Evolutionary conservation across 1,140 invertebrate genomes (phyloP), one percentile per base, ranked within the genome.

Genomic region (Muscidifurax raptorellus): DNA sequence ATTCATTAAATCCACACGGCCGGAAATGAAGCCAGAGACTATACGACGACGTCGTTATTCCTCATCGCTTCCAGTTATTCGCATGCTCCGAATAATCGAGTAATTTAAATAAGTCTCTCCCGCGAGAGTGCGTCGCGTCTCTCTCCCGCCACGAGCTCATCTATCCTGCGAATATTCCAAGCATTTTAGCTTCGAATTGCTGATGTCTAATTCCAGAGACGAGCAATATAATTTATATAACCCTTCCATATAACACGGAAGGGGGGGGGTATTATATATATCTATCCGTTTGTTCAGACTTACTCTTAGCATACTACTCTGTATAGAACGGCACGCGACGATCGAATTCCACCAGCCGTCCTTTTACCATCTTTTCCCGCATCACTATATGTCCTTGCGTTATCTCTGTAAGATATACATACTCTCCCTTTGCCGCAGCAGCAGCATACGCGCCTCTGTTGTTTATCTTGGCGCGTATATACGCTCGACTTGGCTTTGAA

Each of bases 61-160:
- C 52, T 59, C 52, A 59, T 22, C 52, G 52, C 52, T 59, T 59
- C 18, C 6, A 52, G 74, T 47, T 52, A 76, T 76, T 47, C 32
- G 36, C 74, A 47, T 44, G 9, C 74, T 32, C 44, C 28, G 74
- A 47, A 76, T 76, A 52, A 76, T 52, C 25, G 74, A 76, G 74
- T 76, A 76, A 76, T 76, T 76, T n/a, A 52, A 76, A 76, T 76
- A 76, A 47, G 28, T 74, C 67, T 27, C 10, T 5, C 28, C 18
- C 71, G 2, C 69, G 69, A 28, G 69, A n/a, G 10, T 12, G 15
- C 59, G 15, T n/a, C 64, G 15, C 18, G n/a, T 18, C 64, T 66
- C 64, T 22, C 9, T 13, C 36, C 10, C 5, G 36, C 52, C 18
- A 18, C 2, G 52, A 59, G 52, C 52, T 59, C 52, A n/a, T 59